Evolutionary conservation across 1,140 invertebrate species (phyloP).

Genomic region (Papilio xuthus): DNA sequence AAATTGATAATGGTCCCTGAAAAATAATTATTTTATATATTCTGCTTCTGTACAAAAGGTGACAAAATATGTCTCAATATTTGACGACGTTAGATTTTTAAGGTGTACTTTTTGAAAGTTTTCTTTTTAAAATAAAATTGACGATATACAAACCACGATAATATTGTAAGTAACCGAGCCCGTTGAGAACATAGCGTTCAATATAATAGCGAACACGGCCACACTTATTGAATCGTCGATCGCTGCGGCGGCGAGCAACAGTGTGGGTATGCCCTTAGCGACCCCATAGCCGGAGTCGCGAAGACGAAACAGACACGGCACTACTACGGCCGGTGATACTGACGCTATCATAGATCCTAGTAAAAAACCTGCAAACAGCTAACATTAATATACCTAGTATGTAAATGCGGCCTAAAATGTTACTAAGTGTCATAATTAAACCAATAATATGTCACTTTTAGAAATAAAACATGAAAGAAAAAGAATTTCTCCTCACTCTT

Average conservation of each 20-base stretch:
- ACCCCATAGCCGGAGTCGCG: conserved; percentile 93
- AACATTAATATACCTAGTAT: too few relatives aligned
- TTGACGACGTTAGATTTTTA: not conserved
- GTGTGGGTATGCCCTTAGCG: conserved; percentile 96
- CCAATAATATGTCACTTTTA: not conserved
- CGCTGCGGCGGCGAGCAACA: conserved; percentile 95
- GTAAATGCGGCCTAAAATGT: too few relatives aligned
- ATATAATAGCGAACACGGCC: conserved; percentile 93
- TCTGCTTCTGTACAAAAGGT: not conserved
- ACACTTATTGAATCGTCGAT: conserved; percentile 95
- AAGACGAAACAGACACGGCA: conserved; percentile 93
- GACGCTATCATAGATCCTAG: conserved; percentile 94
- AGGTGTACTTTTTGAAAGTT: not conserved
- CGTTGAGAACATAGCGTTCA: conserved; percentile 91
- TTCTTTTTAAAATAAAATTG: conserved; percentile 29
- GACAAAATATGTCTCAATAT: too few relatives aligned
- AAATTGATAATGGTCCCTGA: conserved; percentile 87
- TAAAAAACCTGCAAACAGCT: conserved; percentile 83
- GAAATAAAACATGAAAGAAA: too few relatives aligned
- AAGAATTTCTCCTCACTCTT: too few relatives aligned
- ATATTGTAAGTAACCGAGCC: conserved; percentile 84
- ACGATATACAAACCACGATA: conserved; percentile 65
- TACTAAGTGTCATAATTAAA: too few relatives aligned
- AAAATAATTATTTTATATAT: conserved; percentile 42
- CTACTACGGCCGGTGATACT: conserved; percentile 97